Conservation (phyloP, 1,140 invertebrate genomes). For the Cydia fagiglandana region DNA sequence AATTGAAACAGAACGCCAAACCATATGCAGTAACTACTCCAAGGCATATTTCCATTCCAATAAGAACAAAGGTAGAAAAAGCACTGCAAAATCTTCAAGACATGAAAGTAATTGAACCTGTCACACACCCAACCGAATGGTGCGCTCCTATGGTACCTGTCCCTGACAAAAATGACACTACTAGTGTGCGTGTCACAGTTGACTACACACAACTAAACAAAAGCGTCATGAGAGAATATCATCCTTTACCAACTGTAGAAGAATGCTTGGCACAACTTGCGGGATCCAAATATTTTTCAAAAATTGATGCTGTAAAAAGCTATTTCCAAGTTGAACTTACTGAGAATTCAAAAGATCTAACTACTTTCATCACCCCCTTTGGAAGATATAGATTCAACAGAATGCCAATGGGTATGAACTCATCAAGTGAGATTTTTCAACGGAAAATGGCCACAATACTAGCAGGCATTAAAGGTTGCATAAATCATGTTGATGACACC, state of each 20-base stretch:
- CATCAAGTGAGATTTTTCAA: slow-evolving; percentile 10
- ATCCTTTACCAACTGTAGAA: neutral
- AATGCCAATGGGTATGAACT: neutral
- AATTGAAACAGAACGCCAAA: too few species aligned
- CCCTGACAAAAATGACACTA: too few species aligned
- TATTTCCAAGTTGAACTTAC: slow-evolving; percentile 10
- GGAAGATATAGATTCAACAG: slow-evolving; percentile 25
- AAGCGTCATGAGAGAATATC: neutral
- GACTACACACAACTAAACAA: neutral
- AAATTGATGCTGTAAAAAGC: neutral
- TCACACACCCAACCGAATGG: too few species aligned
- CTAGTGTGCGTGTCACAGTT: too few species aligned
- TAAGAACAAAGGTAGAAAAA: too few species aligned
- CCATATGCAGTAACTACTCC: too few species aligned
- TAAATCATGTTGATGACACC: neutral
- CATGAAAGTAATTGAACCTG: too few species aligned
- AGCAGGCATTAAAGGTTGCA: too few species aligned
- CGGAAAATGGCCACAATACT: too few species aligned
- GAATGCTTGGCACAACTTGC: neutral
- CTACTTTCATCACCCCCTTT: slow-evolving; percentile 15
- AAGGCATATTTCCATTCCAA: too few species aligned
- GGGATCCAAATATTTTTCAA: neutral
- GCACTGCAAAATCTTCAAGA: too few species aligned
- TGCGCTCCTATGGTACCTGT: too few species aligned
- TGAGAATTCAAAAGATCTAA: slow-evolving; percentile 14